A percentile compares a stretch with the other conserved stretches of the same genome.
These are phyloP conservation scores for Tenebrio molitor DNA, from an alignment of 1,140 invertebrate species.

Conservation along the genomic window DNA sequence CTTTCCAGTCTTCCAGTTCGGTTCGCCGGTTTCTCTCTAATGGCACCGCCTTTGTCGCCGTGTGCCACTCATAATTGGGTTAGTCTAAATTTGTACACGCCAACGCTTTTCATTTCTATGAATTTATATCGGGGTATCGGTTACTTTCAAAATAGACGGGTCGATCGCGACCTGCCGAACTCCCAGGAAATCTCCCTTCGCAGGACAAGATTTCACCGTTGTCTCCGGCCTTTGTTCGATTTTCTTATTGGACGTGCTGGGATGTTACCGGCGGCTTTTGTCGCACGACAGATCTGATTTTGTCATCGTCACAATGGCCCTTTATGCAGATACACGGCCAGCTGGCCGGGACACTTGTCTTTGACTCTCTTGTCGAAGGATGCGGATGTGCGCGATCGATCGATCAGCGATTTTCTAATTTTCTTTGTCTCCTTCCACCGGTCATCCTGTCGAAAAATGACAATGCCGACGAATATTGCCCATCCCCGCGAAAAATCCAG, in stretches of 20 bases:
- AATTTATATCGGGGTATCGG: constrained; percentile 20
- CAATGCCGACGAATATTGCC: too few relatives aligned
- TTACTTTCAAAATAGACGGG: constrained; percentile 28
- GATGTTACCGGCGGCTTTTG: background rate
- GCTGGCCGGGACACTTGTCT: background rate
- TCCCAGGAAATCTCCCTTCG: constrained; percentile 14
- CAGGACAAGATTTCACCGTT: background rate
- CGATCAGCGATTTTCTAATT: too few relatives aligned
- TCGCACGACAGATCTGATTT: background rate
- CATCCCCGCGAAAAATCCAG: too few relatives aligned
- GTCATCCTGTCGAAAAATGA: too few relatives aligned
- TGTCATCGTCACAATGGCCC: background rate
- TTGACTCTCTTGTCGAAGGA: too few relatives aligned
- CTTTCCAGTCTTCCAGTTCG: constrained; percentile 35
- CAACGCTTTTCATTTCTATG: constrained; percentile 39
- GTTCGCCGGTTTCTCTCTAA: constrained; percentile 3
- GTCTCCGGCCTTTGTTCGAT: too few relatives aligned
- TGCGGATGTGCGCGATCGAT: background rate
- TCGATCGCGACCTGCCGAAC: background rate
- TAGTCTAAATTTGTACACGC: constrained; percentile 36
- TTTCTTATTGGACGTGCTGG: too few relatives aligned
- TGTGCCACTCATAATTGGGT: constrained; percentile 16
- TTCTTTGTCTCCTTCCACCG: too few relatives aligned
- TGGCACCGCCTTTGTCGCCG: constrained; percentile 12
- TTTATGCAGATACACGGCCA: background rate